These are phyloP conservation scores for zebrafish (Danio rerio) DNA, from an alignment of 2,113 vertebrate genomes.

Conservation along the genomic window DNA sequence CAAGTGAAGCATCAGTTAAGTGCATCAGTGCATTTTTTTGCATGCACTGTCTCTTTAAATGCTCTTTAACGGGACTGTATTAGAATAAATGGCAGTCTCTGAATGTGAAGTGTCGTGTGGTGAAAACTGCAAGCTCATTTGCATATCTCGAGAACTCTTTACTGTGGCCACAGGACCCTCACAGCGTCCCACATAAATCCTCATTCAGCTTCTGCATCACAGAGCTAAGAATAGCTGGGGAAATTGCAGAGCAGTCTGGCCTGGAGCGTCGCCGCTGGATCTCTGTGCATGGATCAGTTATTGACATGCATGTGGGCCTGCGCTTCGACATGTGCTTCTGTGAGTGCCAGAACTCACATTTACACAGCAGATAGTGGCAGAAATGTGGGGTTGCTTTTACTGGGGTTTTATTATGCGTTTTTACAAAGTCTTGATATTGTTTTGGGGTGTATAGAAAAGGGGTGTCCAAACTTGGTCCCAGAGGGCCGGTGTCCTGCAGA, in stretches of 20 bases:
- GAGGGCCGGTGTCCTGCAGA: too few species aligned
- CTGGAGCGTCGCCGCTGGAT: not conserved
- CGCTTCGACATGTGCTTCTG: too few species aligned
- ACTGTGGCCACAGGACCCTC: not conserved
- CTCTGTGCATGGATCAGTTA: not conserved
- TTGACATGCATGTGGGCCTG: not conserved
- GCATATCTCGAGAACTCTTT: slow-evolving; percentile 8
- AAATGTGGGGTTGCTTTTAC: too few species aligned
- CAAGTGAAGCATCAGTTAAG: too few species aligned
- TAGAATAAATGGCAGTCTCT: not conserved
- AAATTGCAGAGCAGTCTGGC: not conserved
- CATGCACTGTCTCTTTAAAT: not conserved
- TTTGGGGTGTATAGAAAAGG: too few species aligned
- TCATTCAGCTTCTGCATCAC: slow-evolving; percentile 1
- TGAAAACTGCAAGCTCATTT: not conserved
- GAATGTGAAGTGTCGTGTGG: not conserved
- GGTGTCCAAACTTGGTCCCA: too few species aligned
- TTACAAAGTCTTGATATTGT: too few species aligned
- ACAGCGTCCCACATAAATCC: not conserved
- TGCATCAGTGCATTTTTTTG: too few species aligned
- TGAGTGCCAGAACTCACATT: too few species aligned
- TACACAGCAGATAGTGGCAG: too few species aligned
- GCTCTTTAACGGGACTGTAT: not conserved
- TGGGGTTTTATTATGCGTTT: too few species aligned
- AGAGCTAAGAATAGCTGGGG: slow-evolving; percentile 22